These are phyloP conservation scores for Xylocopa sonorina DNA, from an alignment of 1,140 invertebrate species.

Conservation along the genomic window DNA sequence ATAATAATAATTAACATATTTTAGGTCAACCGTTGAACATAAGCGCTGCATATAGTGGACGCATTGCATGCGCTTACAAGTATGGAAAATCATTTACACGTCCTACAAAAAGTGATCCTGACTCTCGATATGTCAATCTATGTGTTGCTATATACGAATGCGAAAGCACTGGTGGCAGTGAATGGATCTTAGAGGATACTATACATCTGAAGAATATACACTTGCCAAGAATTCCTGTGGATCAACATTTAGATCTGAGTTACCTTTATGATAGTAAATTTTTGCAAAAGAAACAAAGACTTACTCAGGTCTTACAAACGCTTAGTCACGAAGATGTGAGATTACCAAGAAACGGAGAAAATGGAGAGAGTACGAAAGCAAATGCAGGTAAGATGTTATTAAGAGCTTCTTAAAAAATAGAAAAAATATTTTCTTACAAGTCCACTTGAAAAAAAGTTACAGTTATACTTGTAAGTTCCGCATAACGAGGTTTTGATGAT, in stretches of 20 bases:
- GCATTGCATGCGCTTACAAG: constrained; percentile 98
- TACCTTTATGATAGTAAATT: constrained; percentile 92
- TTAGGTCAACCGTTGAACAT: constrained; percentile 94
- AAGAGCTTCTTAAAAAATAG: too few species aligned
- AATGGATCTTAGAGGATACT: constrained; percentile 99
- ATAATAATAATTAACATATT: background rate
- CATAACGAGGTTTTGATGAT: too few species aligned
- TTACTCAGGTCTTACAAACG: constrained; percentile 87
- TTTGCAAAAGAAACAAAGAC: constrained; percentile 89
- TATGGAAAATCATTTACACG: constrained; percentile 93
- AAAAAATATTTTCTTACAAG: too few species aligned
- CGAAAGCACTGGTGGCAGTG: constrained; percentile 98
- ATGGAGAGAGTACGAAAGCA: constrained; percentile 72
- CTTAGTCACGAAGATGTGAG: constrained; percentile 83
- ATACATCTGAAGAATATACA: constrained; percentile 95
- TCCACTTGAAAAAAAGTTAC: too few species aligned
- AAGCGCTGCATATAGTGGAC: constrained; percentile 97
- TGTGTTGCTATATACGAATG: constrained; percentile 99
- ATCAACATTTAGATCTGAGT: constrained; percentile 91
- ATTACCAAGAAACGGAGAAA: constrained; percentile 78
- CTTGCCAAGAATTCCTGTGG: constrained; percentile 90
- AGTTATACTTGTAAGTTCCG: too few species aligned
- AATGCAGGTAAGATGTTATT: constrained; percentile 65
- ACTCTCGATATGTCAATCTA: constrained; percentile 94
- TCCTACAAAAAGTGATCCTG: constrained; percentile 89